A percentile compares a stretch with the other conserved stretches of the same genome.
Conservation (phyloP, 2,113 vertebrate genomes). For the Maccullochella peelii region DNA sequence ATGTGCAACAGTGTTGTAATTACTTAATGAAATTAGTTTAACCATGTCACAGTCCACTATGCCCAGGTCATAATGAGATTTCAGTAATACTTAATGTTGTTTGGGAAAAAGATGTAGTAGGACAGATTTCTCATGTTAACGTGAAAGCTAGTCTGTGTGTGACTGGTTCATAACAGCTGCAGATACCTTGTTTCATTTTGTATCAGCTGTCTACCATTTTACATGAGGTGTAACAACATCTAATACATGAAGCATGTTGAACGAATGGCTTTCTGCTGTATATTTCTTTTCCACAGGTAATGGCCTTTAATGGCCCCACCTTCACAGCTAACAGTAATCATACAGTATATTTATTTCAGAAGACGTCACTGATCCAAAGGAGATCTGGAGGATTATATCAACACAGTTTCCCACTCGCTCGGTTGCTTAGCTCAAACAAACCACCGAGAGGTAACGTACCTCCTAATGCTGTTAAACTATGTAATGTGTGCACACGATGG, state of each 20-base stretch:
- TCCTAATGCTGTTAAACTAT: neutral
- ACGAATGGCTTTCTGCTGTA: neutral
- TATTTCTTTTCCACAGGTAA: neutral
- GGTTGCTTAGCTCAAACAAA: slow-evolving; percentile 78
- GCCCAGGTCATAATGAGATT: slow-evolving; percentile 14
- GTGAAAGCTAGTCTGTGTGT: neutral
- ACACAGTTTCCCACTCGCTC: slow-evolving; percentile 48
- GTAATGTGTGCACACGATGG: neutral
- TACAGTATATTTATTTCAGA: slow-evolving; percentile 47
- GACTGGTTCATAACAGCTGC: neutral
- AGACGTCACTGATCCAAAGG: slow-evolving; percentile 43
- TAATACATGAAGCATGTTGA: neutral
- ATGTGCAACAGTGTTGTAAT: neutral
- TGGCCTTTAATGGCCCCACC: neutral
- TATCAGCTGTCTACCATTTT: neutral
- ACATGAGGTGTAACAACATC: neutral
- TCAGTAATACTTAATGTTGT: slow-evolving; percentile 34
- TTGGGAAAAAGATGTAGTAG: neutral
- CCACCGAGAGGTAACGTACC: slow-evolving; percentile 80
- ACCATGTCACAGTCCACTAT: neutral
- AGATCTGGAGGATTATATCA: slow-evolving; percentile 55
- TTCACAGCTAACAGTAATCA: slow-evolving; percentile 19
- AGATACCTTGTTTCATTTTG: neutral
- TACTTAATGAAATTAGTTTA: slow-evolving; percentile 16
- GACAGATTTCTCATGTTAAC: neutral